These are phyloP conservation scores for Palaemon carinicauda DNA, from an alignment of 1,140 invertebrate genomes.

Conservation along the genomic window DNA sequence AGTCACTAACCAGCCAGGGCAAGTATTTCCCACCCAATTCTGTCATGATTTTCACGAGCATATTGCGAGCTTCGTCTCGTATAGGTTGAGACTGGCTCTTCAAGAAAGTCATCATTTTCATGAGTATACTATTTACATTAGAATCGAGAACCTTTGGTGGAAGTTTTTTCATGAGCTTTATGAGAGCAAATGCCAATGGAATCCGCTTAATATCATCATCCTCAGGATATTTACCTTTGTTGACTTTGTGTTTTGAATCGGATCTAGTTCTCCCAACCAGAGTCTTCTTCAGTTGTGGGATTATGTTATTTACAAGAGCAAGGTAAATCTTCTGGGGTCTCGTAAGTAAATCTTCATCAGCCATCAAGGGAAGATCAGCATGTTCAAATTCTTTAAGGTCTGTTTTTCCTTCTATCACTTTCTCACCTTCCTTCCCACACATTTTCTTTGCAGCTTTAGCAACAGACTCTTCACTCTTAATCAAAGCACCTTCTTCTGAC, in stretches of 20 bases:
- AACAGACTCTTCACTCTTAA: too few relatives aligned
- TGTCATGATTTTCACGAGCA: constrained; percentile 86
- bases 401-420: not conserved
- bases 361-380: not conserved
- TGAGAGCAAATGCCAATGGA: constrained; percentile 89
- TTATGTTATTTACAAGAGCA: constrained; percentile 71
- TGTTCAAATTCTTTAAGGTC: not conserved
- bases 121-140: constrained; percentile 77
- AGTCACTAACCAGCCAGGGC: constrained; percentile 79
- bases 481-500: not conserved
- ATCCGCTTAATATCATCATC: constrained; percentile 91
- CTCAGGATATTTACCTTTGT: constrained; percentile 69
- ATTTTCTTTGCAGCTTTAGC: not conserved
- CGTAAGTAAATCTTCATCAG: constrained; percentile 52
- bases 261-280: constrained; percentile 78
- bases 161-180: constrained; percentile 89
- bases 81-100: constrained; percentile 90
- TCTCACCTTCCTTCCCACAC: not conserved
- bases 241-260: constrained; percentile 81
- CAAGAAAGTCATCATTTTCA: constrained; percentile 88
- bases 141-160: constrained; percentile 70
- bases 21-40: constrained; percentile 86
- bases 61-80: constrained; percentile 83
- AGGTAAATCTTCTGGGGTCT: constrained; percentile 70
- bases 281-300: constrained; percentile 72